Conservation (phyloP, 64 coral and sea anemone species). For the Montipora cactus region DNA sequence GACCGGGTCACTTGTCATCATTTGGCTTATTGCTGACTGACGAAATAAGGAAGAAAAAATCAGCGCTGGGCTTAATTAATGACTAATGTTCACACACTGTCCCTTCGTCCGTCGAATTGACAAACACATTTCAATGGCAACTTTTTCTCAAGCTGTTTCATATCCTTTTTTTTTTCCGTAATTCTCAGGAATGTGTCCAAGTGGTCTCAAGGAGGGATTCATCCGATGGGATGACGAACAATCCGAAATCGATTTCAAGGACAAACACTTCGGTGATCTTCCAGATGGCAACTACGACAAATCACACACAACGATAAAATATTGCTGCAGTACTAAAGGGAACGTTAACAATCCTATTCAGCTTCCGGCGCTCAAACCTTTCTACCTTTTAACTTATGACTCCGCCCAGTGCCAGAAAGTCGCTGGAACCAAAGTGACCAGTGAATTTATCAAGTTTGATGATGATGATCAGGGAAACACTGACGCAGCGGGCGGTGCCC, state of each 20-base stretch:
- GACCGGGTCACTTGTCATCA: too few relatives aligned
- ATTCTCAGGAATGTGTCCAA: slow-evolving; percentile 81
- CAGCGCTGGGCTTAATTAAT: too few relatives aligned
- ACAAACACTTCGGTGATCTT: slow-evolving; percentile 77
- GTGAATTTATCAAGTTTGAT: slow-evolving; percentile 98
- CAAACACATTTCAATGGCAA: too few relatives aligned
- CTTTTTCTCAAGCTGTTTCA: too few relatives aligned
- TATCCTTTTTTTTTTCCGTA: background rate
- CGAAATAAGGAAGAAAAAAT: too few relatives aligned
- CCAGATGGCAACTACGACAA: slow-evolving; percentile 92
- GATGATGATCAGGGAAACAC: slow-evolving; percentile 97
- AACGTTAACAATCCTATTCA: slow-evolving; percentile 97
- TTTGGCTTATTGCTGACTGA: too few relatives aligned
- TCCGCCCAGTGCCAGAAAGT: slow-evolving; percentile 97
- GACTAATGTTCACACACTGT: too few relatives aligned
- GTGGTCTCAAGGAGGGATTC: slow-evolving; percentile 89
- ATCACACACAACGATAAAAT: slow-evolving; percentile 93
- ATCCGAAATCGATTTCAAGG: slow-evolving; percentile 84
- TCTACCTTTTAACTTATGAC: slow-evolving; percentile 91
- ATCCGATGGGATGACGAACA: slow-evolving; percentile 99
- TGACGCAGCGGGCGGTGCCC: slow-evolving; percentile 82
- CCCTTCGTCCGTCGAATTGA: too few relatives aligned
- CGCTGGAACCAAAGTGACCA: slow-evolving; percentile 84
- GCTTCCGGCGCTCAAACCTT: slow-evolving; percentile 89
- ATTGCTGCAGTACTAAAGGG: slow-evolving; percentile 95